Evolutionary conservation across 2,888 invertebrate genomes (phyloP).

Genomic region (Crocallis elinguaria): DNA sequence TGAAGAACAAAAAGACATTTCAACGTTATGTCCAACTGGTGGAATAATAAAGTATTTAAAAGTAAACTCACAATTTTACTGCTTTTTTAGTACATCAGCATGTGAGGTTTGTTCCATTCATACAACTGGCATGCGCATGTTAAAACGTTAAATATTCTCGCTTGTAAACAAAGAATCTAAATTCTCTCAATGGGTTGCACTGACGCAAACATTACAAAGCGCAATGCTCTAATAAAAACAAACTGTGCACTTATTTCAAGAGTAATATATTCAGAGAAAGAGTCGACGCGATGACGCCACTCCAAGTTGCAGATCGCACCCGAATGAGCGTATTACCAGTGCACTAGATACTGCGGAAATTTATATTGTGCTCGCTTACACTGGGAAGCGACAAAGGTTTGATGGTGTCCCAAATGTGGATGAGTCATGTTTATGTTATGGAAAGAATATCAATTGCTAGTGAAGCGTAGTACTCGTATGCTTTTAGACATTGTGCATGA

Average conservation of each 20-base stretch:
- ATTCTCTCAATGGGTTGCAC: constrained; percentile 22
- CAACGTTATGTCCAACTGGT: too few relatives aligned
- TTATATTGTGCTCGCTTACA: constrained; percentile 1
- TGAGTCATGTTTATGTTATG: too few relatives aligned
- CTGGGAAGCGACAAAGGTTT: not conserved
- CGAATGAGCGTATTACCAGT: constrained; percentile 44
- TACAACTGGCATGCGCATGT: not conserved
- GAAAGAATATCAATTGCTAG: too few relatives aligned
- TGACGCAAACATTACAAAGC: constrained; percentile 25
- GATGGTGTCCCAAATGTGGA: not conserved
- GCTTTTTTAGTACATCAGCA: not conserved
- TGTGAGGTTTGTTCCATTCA: not conserved
- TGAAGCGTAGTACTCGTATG: too few relatives aligned
- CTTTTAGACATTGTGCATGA: too few relatives aligned
- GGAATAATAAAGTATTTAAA: too few relatives aligned
- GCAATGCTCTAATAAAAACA: constrained; percentile 31
- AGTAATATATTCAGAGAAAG: constrained; percentile 29
- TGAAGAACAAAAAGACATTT: too few relatives aligned
- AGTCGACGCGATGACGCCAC: constrained; percentile 27
- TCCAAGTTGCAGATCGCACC: constrained; percentile 51
- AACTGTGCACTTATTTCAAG: constrained; percentile 28
- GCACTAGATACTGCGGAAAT: constrained; percentile 4
- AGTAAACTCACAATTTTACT: too few relatives aligned
- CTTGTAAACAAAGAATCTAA: constrained; percentile 27
- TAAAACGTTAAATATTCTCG: constrained; percentile 16